These are phyloP conservation scores for Dryobotodes eremita DNA, from an alignment of 2,888 invertebrate genomes.

Conservation along the genomic window DNA sequence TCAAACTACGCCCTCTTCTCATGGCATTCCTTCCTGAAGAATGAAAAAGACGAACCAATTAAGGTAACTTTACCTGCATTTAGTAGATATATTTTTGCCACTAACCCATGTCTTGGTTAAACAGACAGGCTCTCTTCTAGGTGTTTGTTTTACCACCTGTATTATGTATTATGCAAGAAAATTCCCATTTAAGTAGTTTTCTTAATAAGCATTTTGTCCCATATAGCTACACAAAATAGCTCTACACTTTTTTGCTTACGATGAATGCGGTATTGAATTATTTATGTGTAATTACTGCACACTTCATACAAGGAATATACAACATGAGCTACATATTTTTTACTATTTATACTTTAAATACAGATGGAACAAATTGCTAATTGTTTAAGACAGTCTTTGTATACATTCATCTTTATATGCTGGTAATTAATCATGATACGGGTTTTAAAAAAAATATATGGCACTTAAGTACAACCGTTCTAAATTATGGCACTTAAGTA, in stretches of 20 bases:
- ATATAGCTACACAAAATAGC: conserved; percentile 53
- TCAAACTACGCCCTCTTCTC: neutral
- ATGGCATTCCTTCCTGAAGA: neutral
- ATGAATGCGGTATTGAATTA: conserved; percentile 69
- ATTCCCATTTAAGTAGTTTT: conserved; percentile 33
- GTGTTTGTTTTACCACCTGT: conserved; percentile 26
- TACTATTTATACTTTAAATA: conserved; percentile 61
- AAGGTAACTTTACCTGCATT: neutral
- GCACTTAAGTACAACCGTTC: conserved; percentile 17
- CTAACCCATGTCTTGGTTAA: neutral
- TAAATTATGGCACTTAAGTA: conserved; percentile 41
- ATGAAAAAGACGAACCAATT: neutral
- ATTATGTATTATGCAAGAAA: conserved; percentile 44
- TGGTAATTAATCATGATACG: conserved; percentile 62
- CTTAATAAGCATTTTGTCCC: conserved; percentile 52
- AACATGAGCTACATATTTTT: conserved; percentile 66
- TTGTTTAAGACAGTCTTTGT: conserved; percentile 64
- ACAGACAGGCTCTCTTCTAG: conserved; percentile 1
- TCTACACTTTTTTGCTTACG: conserved; percentile 55
- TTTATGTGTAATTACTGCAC: conserved; percentile 70
- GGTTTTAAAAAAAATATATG: conserved; percentile 43
- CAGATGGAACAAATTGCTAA: conserved; percentile 68
- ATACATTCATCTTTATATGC: conserved; percentile 58
- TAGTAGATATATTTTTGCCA: conserved; percentile 3
- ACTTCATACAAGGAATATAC: conserved; percentile 62